phyloP scores from a whole-genome alignment of 1,140 invertebrate genomes.

The Eumeta japonica region DNA sequence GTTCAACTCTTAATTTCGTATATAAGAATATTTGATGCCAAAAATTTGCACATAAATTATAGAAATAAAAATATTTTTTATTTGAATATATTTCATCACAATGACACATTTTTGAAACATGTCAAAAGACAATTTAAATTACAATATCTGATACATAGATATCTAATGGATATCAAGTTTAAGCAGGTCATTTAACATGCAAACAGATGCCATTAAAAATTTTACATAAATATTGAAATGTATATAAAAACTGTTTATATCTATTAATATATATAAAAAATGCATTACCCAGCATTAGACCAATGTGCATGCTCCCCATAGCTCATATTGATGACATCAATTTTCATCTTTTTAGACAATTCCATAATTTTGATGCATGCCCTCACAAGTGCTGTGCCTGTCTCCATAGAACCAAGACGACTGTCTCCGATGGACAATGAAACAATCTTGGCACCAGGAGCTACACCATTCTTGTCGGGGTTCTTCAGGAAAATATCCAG shows the following conservation, averaged over 20 bases:
- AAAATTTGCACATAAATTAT: no score
- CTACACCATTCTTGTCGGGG: slow-evolving; percentile 91
- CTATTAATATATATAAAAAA: slow-evolving; percentile 2
- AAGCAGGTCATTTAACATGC: no score
- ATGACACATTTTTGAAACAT: no score
- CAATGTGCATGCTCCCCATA: slow-evolving; percentile 94
- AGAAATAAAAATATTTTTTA: no score
- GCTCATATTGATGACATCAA: slow-evolving; percentile 96
- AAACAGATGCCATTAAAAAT: slow-evolving; percentile 5
- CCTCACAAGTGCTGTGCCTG: slow-evolving; percentile 84
- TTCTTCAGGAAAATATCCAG: slow-evolving; percentile 86
- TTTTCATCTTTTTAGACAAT: slow-evolving; percentile 58
- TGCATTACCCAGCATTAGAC: slow-evolving; percentile 81
- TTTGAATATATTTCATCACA: no score
- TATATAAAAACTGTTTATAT: slow-evolving; percentile 1
- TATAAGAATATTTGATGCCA: no score
- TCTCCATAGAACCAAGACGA: slow-evolving; percentile 92
- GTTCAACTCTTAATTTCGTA: no score
- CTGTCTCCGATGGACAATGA: slow-evolving; percentile 91
- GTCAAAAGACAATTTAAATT: no score
- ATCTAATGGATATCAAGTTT: no score
- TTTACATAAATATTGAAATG: background rate
- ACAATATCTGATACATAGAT: no score
- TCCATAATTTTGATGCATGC: slow-evolving; percentile 88
- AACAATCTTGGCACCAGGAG: slow-evolving; percentile 94